Evolutionary conservation across 30 jellyfish, hydroid and myxozoan species (phyloP), one percentile per base, ranked within the genome.

Genomic region (Rhopilema esculentum): DNA sequence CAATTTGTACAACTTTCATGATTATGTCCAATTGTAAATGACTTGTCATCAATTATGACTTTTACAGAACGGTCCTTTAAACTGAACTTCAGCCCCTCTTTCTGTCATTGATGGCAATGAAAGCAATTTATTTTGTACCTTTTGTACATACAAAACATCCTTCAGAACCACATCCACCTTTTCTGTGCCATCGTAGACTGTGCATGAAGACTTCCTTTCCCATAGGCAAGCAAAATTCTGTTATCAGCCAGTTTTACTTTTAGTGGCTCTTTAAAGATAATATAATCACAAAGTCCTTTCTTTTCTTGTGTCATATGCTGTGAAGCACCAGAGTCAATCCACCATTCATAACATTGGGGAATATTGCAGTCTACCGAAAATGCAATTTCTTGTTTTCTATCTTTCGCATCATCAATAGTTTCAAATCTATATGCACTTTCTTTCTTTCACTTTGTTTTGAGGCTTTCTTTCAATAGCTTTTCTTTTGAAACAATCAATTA

Each of bases 261-360:
- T 73, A 64, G 25, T 52, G 91, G 89, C 12, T 19, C 18, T 27
- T 57, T 33, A 65, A 61, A 79, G 30, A n/a, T 57, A 52, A 51
- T 31, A 29, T 65, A 67, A 26, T 82, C 53, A 4, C 1, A 31
- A 40, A 82, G 23, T 33, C 91, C 72, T 66, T 82, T 69, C 52
- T 82, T 82, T 22, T 65, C 84, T 17, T 77, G 91, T 23, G 91
- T 82, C 91, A 65, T 82, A 61, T 82, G 91, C 31, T 82, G 91
- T 8, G 91, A 65, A 19, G 91, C 86, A 21, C 91, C 91, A 51
- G 91, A 82, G 85, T 67, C 91, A 7, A 82, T 82, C 91, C 91
- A 82, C 86, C 91, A 65, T 17, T 68, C 29, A 22, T 30, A 4
- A n/a, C 49, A 75, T 22, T 49, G 28, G 57, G 9, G 12, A n/a